phyloP scores from a whole-genome alignment of 2,797 vertebrate genomes.

The Muscicapa comitata region DNA sequence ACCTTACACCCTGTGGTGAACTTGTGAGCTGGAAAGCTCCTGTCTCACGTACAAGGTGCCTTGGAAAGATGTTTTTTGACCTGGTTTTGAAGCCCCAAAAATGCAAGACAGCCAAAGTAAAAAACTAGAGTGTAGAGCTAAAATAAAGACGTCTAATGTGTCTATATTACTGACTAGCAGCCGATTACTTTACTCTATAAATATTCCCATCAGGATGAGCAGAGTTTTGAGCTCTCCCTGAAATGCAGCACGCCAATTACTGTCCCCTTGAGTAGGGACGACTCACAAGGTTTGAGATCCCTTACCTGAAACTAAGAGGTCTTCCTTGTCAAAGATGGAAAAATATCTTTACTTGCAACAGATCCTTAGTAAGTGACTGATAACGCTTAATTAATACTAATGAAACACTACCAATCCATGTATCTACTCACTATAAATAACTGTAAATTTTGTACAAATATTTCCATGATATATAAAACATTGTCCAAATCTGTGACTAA shows the following conservation, averaged over 20 bases:
- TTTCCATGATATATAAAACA: not conserved
- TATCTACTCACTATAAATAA: not conserved
- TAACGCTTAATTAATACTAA: not conserved
- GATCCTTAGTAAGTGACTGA: not conserved
- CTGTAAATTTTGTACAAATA: not conserved
- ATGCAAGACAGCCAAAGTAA: not conserved
- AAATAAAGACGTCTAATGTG: not conserved
- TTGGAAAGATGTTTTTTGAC: not conserved
- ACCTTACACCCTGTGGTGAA: not conserved
- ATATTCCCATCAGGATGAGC: not conserved
- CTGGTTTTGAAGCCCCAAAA: not conserved
- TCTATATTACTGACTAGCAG: not conserved
- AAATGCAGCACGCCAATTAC: not conserved
- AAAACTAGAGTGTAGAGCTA: not conserved
- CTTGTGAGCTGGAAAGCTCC: not conserved
- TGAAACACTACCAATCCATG: not conserved
- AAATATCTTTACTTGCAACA: not conserved
- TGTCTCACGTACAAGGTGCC: rapidly evolving
- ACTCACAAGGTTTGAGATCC: not conserved
- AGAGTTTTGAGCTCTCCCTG: not conserved
- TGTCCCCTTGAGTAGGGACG: rapidly evolving
- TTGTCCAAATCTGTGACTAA: not conserved
- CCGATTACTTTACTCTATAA: not conserved
- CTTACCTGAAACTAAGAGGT: not conserved
- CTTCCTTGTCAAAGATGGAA: not conserved